Evolutionary conservation across 2,113 vertebrate species (phyloP), one percentile per base, ranked within the genome.

Genomic region (Morone chrysops): DNA sequence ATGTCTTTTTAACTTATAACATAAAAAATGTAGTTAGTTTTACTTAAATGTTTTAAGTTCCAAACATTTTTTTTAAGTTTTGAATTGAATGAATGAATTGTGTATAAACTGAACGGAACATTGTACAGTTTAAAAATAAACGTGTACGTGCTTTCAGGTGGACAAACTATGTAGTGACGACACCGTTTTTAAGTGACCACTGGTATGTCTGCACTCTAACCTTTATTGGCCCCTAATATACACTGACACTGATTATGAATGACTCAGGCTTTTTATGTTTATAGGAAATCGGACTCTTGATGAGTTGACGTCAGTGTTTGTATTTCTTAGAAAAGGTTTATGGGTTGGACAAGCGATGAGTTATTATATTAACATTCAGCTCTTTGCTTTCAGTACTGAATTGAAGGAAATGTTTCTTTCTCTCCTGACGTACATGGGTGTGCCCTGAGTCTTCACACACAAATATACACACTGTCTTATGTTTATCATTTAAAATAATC

Each of bases 341-440:
- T 51, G 48, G 38, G 61, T 66, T 16, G 41, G 54, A 71, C 47
- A 47, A 43, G 74, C 3, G 75, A 63, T 65, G 70, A 82, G 61
- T 79, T 72, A 67, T 75, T 57, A 61, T 17, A 57, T 60, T 43
- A 71, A 54, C 78, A 40, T 8, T 73, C 38, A 36, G 50, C 16
- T 56, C 50, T 72, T 50, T 66, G 67, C 71, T 80, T 77, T 62
- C 73, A 17, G 50, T n/a, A 56, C 77, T 83, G 84, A 91, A 89
- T 70, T 63, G 82, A 75, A 84, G 88, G 81, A 90, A 91, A 69
- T 72, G 75, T 86, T 78, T 50, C 22, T 66, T 47, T 75, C 65
- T 83, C 66, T 80, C 36, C 13, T 84, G 77, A 88, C 80, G 59
- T 74, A 47, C n/a, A 16, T 40, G 66, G 65, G 69, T 72, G 78